Evolutionary conservation across 1,140 invertebrate genomes (phyloP).

Genomic region (Delia radicum): DNA sequence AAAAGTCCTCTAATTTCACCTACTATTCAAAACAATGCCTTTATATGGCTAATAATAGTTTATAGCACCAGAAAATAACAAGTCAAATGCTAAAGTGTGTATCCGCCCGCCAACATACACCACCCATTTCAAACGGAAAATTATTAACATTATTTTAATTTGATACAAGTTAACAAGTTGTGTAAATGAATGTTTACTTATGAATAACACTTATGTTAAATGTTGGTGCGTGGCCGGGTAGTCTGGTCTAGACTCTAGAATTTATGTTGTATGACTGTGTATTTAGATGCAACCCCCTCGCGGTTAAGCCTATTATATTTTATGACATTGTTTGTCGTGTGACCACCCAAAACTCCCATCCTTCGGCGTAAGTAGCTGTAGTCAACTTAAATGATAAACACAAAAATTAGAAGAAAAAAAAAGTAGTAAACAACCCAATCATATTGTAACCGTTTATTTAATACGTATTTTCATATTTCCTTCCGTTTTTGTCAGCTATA

Average conservation of each 20-base stretch:
- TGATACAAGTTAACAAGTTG: slow-evolving; percentile 13
- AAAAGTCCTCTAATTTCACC: not conserved
- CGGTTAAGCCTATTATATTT: slow-evolving; percentile 25
- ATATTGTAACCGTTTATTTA: not conserved
- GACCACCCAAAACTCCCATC: slow-evolving; percentile 1
- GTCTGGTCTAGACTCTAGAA: not conserved
- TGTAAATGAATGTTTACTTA: slow-evolving; percentile 3
- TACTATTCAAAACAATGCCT: not conserved
- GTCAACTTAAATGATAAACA: not conserved
- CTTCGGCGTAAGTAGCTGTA: not conserved
- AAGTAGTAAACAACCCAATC: not conserved
- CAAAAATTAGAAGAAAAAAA: not conserved
- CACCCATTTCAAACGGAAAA: not conserved
- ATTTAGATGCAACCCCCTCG: slow-evolving; percentile 10
- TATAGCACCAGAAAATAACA: not conserved
- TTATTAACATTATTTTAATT: not conserved
- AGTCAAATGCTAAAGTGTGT: not conserved
- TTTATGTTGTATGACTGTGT: not conserved
- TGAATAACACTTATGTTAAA: slow-evolving; percentile 2
- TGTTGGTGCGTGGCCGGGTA: not conserved
- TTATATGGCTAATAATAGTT: slow-evolving; percentile 18
- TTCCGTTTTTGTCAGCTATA: slow-evolving; percentile 27
- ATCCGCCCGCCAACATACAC: not conserved
- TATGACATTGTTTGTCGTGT: slow-evolving; percentile 20
- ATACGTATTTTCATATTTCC: slow-evolving; percentile 4